phyloP scores from a whole-genome alignment of 2,888 invertebrate species.

The Sarcophaga subvicina region DNA sequence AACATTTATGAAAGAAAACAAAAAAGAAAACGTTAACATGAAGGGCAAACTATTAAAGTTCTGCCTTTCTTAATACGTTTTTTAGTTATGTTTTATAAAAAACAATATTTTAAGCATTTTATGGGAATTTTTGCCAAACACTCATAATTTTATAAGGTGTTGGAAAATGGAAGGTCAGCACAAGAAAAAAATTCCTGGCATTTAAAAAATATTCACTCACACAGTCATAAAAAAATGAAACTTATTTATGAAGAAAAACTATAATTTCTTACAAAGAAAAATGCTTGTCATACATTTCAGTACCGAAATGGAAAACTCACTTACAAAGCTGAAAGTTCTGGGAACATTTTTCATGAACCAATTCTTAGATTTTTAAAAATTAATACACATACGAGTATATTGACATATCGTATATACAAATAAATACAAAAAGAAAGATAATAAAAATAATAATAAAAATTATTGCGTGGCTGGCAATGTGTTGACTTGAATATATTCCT shows the following conservation, averaged over 20 bases:
- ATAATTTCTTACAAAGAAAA: conserved; percentile 76
- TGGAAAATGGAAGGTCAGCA: background rate
- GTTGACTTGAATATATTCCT: conserved; percentile 11
- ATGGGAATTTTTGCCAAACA: background rate
- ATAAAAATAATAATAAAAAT: background rate
- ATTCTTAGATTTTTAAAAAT: too few species aligned
- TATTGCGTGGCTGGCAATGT: background rate
- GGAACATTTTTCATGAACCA: too few species aligned
- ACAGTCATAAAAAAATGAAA: conserved; percentile 8
- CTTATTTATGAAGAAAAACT: conserved; percentile 31
- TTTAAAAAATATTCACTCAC: background rate
- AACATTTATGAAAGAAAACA: conserved; percentile 25
- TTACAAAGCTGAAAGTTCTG: too few species aligned
- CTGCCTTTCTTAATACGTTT: background rate
- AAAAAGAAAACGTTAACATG: conserved; percentile 18
- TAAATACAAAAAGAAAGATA: background rate
- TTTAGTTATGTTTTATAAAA: background rate
- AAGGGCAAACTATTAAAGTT: too few species aligned
- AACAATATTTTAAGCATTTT: conserved; percentile 5
- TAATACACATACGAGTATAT: too few species aligned
- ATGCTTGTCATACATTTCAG: conserved; percentile 79
- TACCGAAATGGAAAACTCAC: background rate
- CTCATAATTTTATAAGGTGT: background rate
- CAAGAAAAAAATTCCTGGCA: background rate
- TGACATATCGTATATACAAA: background rate